A percentile compares a stretch with the other conserved stretches of the same genome.
phyloP scores from a whole-genome alignment of 2,888 invertebrate genomes.

The Xanthorhoe spadicearia region DNA sequence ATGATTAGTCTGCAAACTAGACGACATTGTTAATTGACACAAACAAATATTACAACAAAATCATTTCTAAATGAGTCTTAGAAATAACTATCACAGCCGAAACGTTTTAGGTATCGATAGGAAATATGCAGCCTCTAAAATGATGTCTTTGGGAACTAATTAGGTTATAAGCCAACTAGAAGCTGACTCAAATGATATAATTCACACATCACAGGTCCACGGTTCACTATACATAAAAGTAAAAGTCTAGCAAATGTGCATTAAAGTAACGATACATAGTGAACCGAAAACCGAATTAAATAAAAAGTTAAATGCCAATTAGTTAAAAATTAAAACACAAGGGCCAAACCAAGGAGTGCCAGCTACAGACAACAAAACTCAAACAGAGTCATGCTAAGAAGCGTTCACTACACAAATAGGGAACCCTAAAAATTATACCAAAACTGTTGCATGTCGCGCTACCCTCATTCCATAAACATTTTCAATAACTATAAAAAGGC shows the following conservation, averaged over 20 bases:
- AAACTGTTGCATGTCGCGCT: slow-evolving; percentile 60
- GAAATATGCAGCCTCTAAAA: slow-evolving; percentile 69
- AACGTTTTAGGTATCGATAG: slow-evolving; percentile 60
- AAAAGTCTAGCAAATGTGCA: slow-evolving; percentile 26
- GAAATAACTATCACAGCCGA: slow-evolving; percentile 79
- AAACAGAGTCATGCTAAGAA: slow-evolving; percentile 75
- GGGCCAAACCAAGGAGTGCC: slow-evolving; percentile 84
- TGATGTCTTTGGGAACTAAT: slow-evolving; percentile 53
- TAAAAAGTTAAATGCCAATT: slow-evolving; percentile 49
- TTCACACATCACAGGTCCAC: slow-evolving; percentile 49
- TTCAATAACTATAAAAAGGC: slow-evolving; percentile 34
- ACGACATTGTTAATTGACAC: slow-evolving; percentile 55
- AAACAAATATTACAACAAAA: slow-evolving; percentile 48
- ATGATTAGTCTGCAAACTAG: slow-evolving; percentile 50
- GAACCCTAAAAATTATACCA: slow-evolving; percentile 50
- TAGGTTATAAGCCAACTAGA: slow-evolving; percentile 53
- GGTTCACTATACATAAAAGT: slow-evolving; percentile 49
- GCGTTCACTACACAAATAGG: slow-evolving; percentile 66
- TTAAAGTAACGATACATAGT: slow-evolving; percentile 43
- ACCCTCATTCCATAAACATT: slow-evolving; percentile 38
- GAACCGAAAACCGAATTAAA: slow-evolving; percentile 54
- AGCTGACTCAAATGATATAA: slow-evolving; percentile 55
- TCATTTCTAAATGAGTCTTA: slow-evolving; percentile 58
- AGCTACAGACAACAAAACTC: slow-evolving; percentile 76
- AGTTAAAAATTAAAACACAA: slow-evolving; percentile 67